Evolutionary conservation across 2,797 vertebrate genomes (phyloP).

Genomic region (Anas bernieri): DNA sequence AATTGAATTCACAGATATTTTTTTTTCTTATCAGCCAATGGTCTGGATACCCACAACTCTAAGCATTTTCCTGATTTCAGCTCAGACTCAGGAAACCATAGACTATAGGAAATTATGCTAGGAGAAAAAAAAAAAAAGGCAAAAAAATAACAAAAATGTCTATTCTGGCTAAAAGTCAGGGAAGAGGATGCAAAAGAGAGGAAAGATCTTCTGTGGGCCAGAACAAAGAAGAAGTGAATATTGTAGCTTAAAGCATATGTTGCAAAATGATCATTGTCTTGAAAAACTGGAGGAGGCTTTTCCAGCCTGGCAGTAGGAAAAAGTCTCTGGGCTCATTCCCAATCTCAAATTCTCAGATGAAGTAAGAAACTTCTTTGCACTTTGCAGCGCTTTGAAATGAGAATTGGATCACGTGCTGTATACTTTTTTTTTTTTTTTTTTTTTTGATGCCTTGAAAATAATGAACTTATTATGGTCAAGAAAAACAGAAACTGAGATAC

Average conservation of each 20-base stretch:
- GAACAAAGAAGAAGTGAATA: background rate
- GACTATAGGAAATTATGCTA: background rate
- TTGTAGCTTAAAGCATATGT: background rate
- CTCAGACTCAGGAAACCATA: background rate
- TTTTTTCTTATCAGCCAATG: background rate
- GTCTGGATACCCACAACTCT: background rate
- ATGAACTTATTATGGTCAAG: background rate
- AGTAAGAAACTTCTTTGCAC: background rate
- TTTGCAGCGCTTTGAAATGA: background rate
- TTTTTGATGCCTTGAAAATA: background rate
- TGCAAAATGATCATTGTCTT: background rate
- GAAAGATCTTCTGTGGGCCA: background rate
- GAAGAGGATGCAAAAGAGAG: background rate
- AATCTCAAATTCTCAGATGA: background rate
- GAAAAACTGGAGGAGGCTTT: background rate
- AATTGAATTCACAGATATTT: background rate
- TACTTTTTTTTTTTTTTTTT: background rate
- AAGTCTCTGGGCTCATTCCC: background rate
- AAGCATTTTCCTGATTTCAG: background rate
- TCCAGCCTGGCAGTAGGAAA: background rate
- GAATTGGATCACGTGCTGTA: rapidly evolving
- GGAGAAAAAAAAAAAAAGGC: background rate
- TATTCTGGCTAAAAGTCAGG: background rate
- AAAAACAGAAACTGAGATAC: background rate
- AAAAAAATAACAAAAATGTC: background rate